Evolutionary conservation across 1,140 invertebrate species (phyloP).

Genomic region (Ctenoplectra terminalis): DNA sequence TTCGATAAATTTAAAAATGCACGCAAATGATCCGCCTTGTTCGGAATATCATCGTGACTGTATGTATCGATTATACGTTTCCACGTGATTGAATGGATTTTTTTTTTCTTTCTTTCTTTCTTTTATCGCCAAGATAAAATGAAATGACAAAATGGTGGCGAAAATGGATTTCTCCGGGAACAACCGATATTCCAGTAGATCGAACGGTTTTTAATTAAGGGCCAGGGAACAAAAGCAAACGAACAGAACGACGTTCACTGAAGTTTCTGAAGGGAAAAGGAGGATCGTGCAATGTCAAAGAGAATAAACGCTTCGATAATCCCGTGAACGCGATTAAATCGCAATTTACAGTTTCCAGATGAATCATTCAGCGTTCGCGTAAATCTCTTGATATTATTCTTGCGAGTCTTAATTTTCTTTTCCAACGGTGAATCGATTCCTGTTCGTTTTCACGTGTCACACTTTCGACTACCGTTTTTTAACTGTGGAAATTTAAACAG

Average conservation of each 20-base stretch:
- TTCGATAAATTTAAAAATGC: not conserved
- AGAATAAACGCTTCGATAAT: slow-evolving; percentile 1
- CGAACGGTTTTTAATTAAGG: slow-evolving; percentile 35
- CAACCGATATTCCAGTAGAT: not conserved
- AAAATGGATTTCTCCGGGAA: not conserved
- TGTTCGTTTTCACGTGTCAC: no score
- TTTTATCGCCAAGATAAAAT: not conserved
- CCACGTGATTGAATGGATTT: not conserved
- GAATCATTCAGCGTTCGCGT: not conserved
- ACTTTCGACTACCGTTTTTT: not conserved
- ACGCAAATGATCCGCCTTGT: not conserved
- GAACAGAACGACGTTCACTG: not conserved
- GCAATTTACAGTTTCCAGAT: not conserved
- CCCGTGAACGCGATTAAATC: slow-evolving; percentile 5
- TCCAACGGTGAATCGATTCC: no score
- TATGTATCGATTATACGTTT: not conserved
- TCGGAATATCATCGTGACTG: not conserved
- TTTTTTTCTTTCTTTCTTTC: no score
- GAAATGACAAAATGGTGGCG: not conserved
- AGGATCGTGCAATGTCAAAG: not conserved
- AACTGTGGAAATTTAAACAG: not conserved
- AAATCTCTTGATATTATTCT: slow-evolving; percentile 3
- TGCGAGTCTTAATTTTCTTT: not conserved
- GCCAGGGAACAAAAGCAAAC: slow-evolving; percentile 12
- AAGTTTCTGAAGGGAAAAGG: not conserved